Evolutionary conservation across 1,140 invertebrate species (phyloP), one percentile per base, ranked within the genome.

Genomic region (Asobara japonica): DNA sequence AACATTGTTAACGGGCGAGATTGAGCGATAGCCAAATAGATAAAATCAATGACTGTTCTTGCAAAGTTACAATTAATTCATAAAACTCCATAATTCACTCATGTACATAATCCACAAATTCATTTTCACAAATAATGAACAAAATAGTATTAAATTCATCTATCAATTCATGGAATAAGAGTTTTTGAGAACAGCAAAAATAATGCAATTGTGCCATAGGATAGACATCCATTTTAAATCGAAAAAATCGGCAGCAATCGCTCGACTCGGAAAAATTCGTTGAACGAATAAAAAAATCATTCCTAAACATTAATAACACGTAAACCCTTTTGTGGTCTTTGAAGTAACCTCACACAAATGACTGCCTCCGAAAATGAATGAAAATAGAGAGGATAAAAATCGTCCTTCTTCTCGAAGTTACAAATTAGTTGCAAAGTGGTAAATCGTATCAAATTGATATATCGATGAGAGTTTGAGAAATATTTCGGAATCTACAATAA

Each of bases 171-270:
- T 20, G 7, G 51, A 18, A 27, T 25, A 25, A 22, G 51, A 56
- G 13, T 56, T 56, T 45, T 38, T 38, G 36, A 4, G 41, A 45
- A 16, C 18, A 13, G 5, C 41, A 45, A 45, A 62, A 71, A 38
- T 38, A 29, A 61, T 64, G 16, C 31, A 71, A 31, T 62, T 70
- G 68, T 70, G 68, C 68, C 68, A 70, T 69, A 69, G 41, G 33
- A 38, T 70, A 62, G 41, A 5, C 13, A 45, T 45, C 41, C 41
- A 45, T 16, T 45, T 16, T 13, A 45, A 45, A 45, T 13, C 13
- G 41, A 45, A 16, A 45, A 16, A 45, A 16, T 45, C 18, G 41
- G 13, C 18, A 16, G 7, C 36, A 38, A 38, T 38, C 41, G 41
- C 41, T 18, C 41, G 41, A 45, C 41, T 45, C 41, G 36, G 36